Evolutionary conservation across 2,797 vertebrate species (phyloP), one percentile per base, ranked within the genome.

Genomic region (Neopelma chrysocephalum): DNA sequence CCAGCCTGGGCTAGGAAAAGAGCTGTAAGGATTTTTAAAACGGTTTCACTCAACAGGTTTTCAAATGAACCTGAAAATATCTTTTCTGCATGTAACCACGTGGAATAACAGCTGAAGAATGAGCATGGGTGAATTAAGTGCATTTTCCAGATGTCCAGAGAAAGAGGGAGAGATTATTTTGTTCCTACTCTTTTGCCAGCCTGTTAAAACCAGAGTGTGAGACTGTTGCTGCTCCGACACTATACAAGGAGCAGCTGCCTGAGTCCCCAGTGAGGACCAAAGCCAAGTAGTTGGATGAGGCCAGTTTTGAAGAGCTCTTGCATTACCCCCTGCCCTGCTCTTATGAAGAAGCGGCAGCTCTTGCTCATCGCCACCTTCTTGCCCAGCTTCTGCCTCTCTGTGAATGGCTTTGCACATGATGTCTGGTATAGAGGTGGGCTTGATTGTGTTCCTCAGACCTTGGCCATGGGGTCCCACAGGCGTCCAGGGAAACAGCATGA

Each of bases 391-490:
- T 58, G 15, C 18, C 34, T 75, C 27, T 53, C 11, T 3, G 3
- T n/a, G 15, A 15, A 3, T 48, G 31, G 38, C 36, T n/a, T 61
- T 51, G 38, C 47, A 36, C 38, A 17, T 1, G 1, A 32, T 23
- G 15, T 8, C 48, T 65, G 20, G 34, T 3, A 1, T 42, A 82
- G 48, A 95, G 20, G 21, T 18, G 36, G 23, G 15, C n/a, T 65
- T 6, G 4, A 40, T 34, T 12, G 5, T 34, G 58, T n/a, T 10
- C 27, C 25, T 84, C 9, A 4, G 16, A 60, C 13, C 29, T 34
- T 42, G 45, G n/a, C 45, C 45, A 25, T 1, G 4, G n/a, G 3
- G 22, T 65, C n/a, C 20, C 0, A 0, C n/a, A 56, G 61, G 45
- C 1, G 2, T 23, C 45, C n/a, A 48, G 56, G 13, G 45, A 48